Base-by-base conservation (phyloP, 2,888 invertebrate species). In the Augiades crinisus region DNA sequence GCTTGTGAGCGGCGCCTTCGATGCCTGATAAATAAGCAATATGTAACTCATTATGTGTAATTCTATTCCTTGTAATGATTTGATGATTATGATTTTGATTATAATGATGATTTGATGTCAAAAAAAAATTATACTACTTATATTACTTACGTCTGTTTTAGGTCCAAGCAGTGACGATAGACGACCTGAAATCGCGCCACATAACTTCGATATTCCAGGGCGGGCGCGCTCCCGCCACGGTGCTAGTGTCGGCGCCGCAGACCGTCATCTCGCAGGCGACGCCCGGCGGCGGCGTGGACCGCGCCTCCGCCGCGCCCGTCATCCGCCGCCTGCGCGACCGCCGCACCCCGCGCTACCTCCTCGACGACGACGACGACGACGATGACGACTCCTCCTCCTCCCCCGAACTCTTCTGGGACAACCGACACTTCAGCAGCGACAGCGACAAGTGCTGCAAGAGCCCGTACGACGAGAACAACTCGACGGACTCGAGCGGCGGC, bases 381-480 rank as follows among this genome's bases (percentile, higher is more conserved):
- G 83, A 78, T 51, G 81, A 81, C 10, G 81, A 80, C 5, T 63
- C 75, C n/a, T n/a, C n/a, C 1, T 84, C 82, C 0, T 83, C 83
- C 0, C 84, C 88, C 0, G 90, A 88, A 47, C 55, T 88, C 14
- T 90, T 86, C 59, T 90, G 90, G 90, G 90, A 84, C 5, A 64
- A 73, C 30, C 60, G 81, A 3, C 60, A 89, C 46, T 90, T 79
- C 52, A 88, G 87, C 59, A 87, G 84, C 52, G 90, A 90, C 58
- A 88, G 85, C 54, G 90, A 90, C 37, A 90, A 90, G 53, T 88
- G 89, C 58, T 86, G 87, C 62, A 87, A 85, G 50, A 90, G 87
- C 53, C 87, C 90, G 0, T 75, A 64, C 58, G 89, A 90, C 40
- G 86, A 88, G 58, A 76, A 79, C 0, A 82, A 84, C 40, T 87